A percentile compares a stretch with the other conserved stretches of the same genome.
These are phyloP conservation scores for Halyomorpha halys DNA, from an alignment of 1,140 invertebrate species.

Conservation along the genomic window DNA sequence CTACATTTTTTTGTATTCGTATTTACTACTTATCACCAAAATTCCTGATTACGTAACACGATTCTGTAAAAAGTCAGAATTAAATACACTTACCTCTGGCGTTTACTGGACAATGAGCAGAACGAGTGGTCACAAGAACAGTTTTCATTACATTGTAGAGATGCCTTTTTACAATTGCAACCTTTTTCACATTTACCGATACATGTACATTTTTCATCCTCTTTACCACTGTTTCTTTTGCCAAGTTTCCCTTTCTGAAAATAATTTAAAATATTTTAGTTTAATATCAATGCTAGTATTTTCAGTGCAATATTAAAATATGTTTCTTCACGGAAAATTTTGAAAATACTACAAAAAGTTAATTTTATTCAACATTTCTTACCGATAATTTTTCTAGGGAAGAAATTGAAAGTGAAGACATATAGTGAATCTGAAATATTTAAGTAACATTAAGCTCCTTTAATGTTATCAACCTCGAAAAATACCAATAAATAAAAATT, in stretches of 20 bases:
- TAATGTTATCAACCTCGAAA: too few relatives aligned
- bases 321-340: neutral
- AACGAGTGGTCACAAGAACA: neutral
- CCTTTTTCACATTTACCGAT: neutral
- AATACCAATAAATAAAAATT: too few relatives aligned
- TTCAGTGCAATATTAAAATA: neutral
- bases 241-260: conserved; percentile 8
- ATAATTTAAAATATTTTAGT: neutral
- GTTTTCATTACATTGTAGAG: neutral
- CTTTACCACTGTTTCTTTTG: neutral
- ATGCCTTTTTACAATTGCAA: neutral
- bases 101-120: neutral
- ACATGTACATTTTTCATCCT: conserved; percentile 2
- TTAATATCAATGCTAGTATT: too few relatives aligned
- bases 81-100: neutral
- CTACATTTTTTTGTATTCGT: too few relatives aligned
- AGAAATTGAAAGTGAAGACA: neutral
- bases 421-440: neutral
- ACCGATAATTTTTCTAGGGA: neutral
- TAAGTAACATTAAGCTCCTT: too few relatives aligned
- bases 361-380: neutral
- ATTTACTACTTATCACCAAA: too few relatives aligned
- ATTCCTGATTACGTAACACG: too few relatives aligned
- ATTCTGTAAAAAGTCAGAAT: too few relatives aligned
- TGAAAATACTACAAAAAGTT: neutral